Evolutionary conservation across 2,113 vertebrate species (phyloP), one percentile per base, ranked within the genome.

Genomic region (Motacilla alba): DNA sequence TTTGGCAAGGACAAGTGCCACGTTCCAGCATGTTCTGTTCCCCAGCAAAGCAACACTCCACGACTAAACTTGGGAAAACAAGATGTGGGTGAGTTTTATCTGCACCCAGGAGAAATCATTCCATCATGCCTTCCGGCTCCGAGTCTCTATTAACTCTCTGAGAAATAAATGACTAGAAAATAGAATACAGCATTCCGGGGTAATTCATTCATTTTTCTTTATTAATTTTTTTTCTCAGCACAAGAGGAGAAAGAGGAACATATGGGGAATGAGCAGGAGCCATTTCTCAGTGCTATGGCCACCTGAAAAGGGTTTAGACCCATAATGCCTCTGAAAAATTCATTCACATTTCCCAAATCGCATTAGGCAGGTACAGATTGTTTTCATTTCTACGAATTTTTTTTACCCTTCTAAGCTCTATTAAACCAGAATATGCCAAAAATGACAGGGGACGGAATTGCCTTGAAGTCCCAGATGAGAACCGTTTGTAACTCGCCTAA

Each of bases 201-300:
- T 22, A n/a, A 31, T 62, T 83, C 31, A 41, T 74, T 92, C 68
- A n/a, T 92, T 95, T 92, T 50, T 76, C 58, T 95, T 86, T 92
- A 90, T 90, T 96, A 55, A 14, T 80, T 86, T 86, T 84, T 84
- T 81, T 49, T 72, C 46, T 86, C 46, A 19, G 46, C 41, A 83
- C 44, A 77, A 49, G 37, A 43, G 16, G n/a, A 7, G 53, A 5
- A 22, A 60, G 43, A 39, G 41, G 49, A 90, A 46, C 93, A 94
- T 89, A 73, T 59, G 91, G 94, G 73, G 89, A 89, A 62, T 2
- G 83, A 77, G 64, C 87, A 86, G 68, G 86, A 83, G 23, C 13
- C 1, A 3, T 77, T 90, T 60, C 53, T 80, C 83, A 56, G 21
- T 73, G 75, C 70, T 44, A 21, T 3, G 2, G 56, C 39, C 16